Base-by-base conservation (phyloP, 2,797 vertebrate species). In the Liparis tanakae region DNA sequence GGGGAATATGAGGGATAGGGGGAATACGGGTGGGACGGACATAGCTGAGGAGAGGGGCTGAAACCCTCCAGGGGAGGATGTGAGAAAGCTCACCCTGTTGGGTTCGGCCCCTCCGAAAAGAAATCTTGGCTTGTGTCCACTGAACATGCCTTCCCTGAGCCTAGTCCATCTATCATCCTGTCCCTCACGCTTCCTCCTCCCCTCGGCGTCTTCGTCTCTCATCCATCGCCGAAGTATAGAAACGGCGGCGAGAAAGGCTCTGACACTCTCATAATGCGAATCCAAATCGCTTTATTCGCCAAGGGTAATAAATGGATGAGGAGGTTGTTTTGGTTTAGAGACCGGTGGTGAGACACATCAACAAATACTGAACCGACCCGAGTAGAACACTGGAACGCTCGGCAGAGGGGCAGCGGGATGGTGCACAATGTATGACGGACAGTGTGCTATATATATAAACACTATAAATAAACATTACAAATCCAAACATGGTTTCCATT, bases 131-230 rank as follows among this genome's bases (percentile, higher is more conserved):
- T 71, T 6, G 36, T 30, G 13, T 89, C 85, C 81, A 78, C 55
- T 37, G 67, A 88, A 86, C 86, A 84, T 89, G 86, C 63, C 88
- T 85, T 80, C 69, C 81, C 67, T 46, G 74, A 80, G 72, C 69
- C 81, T 75, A 80, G 25, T 79, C 79, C 78, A 90, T 86, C 84
- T 67, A 89, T 93, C 89, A 90, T 88, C 67, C 80, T 89, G 87
- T 89, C 89, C 82, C 61, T 63, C 34, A 72, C 79, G 68, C 82
- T 67, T 36, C 68, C 71, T 64, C 20, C 39, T 30, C 70, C 53
- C 34, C 48, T 63, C 59, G 34, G 33, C 66, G 66, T 50, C 68
- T 51, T 33, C 17, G 10, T 81, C 82, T 76, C 71, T 87, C 85
- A 84, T 86, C 80, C 68, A 79, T 87, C 86, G 86, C 80, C 68